Evolutionary conservation across 2,113 vertebrate genomes (phyloP), one percentile per base, ranked within the genome.

Genomic region (Callocephalon fimbriatum): DNA sequence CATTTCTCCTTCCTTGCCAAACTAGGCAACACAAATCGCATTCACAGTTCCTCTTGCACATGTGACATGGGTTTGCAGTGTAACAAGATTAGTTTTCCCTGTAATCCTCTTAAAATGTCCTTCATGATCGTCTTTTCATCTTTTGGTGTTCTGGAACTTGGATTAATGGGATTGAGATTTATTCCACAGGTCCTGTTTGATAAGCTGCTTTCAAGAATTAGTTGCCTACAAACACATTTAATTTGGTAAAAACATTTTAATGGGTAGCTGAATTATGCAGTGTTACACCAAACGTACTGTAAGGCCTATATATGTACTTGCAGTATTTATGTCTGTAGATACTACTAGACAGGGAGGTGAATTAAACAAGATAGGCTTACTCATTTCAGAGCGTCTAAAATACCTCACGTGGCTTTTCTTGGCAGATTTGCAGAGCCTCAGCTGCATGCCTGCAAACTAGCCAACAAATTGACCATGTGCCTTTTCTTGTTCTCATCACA

Each of bases 31-130:
- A 42, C 40, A 80, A 83, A 81, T 92, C 56, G 91, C 20, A 11
- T 81, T 87, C 76, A 75, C 42, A 75, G 37, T 75, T 93, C 61
- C 72, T 90, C 87, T 88, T 15, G 42, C 5, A 22, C 90, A 91
- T 45, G 66, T 96, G 85, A 95, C 45, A 31, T 32, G 56, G 51
- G 68, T 88, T 94, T 96, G 86, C 68, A 51, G 53, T 15, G 14
- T 93, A 97, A 97, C 91, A 67, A 82, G 95, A 95, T 96, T 96
- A 90, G 44, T 94, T 97, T 90, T 96, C 58, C 86, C 42, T 74
- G 26, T 90, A 95, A 96, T 94, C 87, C 45, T 96, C 96, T 97
- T 94, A 90, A 95, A 94, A 88, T 93, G 35, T 67, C 72, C 85
- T 91, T 95, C 66, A 38, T 70, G 84, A 95, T 91, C 91, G 78